Percentiles rank a stretch among this genome's conserved stretches.
Evolutionary conservation across 1,140 invertebrate genomes (phyloP).

Genomic region (Zaprionus tsacasi): DNA sequence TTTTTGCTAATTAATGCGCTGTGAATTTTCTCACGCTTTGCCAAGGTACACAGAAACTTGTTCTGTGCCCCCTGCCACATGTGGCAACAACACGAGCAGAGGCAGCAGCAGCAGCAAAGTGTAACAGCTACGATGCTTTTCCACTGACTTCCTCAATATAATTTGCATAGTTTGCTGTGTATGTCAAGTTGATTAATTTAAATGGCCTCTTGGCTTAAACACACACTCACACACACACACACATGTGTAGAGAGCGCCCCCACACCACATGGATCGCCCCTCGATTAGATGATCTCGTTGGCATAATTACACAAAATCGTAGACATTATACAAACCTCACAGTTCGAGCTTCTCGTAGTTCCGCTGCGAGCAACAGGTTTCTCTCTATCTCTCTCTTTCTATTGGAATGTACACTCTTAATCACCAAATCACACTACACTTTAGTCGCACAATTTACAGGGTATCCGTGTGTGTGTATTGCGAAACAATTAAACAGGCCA

Average conservation of each 20-base stretch:
- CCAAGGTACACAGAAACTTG: slow-evolving; percentile 49
- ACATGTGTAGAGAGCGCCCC: no score
- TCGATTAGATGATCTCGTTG: slow-evolving; percentile 36
- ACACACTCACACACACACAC: not conserved
- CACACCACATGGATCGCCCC: slow-evolving; percentile 18
- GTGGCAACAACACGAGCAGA: slow-evolving; percentile 28
- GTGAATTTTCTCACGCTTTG: slow-evolving; percentile 78
- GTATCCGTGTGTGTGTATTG: slow-evolving; percentile 20
- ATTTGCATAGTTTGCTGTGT: slow-evolving; percentile 67
- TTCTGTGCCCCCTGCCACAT: slow-evolving; percentile 25
- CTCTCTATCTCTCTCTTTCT: not conserved
- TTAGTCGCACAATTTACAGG: not conserved
- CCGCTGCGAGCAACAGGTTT: slow-evolving; percentile 33
- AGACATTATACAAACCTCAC: slow-evolving; percentile 44
- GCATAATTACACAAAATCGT: slow-evolving; percentile 49
- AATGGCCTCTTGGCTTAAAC: slow-evolving; percentile 22
- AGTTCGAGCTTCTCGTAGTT: slow-evolving; percentile 21
- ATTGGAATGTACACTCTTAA: not conserved
- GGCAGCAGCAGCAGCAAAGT: slow-evolving; percentile 42
- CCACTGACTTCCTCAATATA: slow-evolving; percentile 65
- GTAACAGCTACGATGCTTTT: slow-evolving; percentile 47
- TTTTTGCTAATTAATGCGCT: slow-evolving; percentile 73
- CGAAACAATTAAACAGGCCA: slow-evolving; percentile 7
- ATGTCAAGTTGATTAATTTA: slow-evolving; percentile 65
- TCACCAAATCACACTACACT: not conserved